phyloP scores from a whole-genome alignment of 2,113 vertebrate genomes.

The Gambusia affinis region DNA sequence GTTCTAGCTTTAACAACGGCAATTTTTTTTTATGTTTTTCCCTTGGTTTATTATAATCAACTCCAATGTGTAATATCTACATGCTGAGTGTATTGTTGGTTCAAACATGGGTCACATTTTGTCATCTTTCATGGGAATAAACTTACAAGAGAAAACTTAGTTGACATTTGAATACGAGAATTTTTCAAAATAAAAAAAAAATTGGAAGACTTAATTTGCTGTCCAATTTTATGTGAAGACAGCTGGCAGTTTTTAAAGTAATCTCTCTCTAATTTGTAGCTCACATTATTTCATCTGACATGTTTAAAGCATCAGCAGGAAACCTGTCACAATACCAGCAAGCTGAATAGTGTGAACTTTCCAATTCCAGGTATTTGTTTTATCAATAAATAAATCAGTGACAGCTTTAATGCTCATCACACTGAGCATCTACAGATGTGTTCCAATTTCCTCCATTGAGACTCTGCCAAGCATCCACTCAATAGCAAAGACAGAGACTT shows the following conservation, averaged over 20 bases:
- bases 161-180: neutral
- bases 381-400: conserved; percentile 18
- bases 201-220: neutral
- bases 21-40: no score
- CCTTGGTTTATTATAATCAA: no score
- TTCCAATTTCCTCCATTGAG: conserved; percentile 2
- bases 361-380: conserved; percentile 1
- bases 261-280: neutral
- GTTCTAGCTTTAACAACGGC: no score
- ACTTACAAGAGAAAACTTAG: neutral
- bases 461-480: conserved; percentile 9
- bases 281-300: conserved; percentile 18
- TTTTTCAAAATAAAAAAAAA: conserved; percentile 15
- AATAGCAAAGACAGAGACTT: conserved; percentile 6
- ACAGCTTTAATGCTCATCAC: conserved; percentile 6
- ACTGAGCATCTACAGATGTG: conserved; percentile 1
- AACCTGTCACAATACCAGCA: neutral
- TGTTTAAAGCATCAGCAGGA: neutral
- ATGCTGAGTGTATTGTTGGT: no score
- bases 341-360: conserved; percentile 4
- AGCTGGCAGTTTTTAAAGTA: conserved; percentile 3
- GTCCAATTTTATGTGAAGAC: conserved; percentile 16
- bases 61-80: no score
- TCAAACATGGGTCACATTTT: no score
- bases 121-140: neutral